phyloP scores from a whole-genome alignment of 2,888 invertebrate species.

The Drosophila hamatofila region DNA sequence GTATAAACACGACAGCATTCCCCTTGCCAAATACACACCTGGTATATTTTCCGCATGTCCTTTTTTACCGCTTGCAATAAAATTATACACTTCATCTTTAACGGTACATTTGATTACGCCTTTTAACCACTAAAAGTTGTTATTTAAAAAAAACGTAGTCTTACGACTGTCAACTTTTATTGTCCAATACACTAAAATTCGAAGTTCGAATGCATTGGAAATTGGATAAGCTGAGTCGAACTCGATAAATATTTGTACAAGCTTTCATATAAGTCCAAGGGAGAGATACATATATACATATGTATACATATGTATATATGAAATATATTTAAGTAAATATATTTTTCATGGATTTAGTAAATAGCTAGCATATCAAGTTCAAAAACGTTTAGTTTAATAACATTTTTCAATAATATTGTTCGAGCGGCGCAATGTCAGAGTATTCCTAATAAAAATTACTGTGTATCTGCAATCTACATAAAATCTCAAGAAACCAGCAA shows the following conservation, averaged over 20 bases:
- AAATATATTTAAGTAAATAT: too few relatives aligned
- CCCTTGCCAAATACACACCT: background rate
- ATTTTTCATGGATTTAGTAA: too few relatives aligned
- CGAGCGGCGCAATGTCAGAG: too few relatives aligned
- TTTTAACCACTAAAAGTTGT: background rate
- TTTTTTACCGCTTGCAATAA: background rate
- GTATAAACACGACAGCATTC: background rate
- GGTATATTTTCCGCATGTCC: background rate
- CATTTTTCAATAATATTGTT: too few relatives aligned
- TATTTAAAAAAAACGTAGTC: background rate
- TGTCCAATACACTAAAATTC: too few relatives aligned
- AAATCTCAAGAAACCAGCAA: too few relatives aligned
- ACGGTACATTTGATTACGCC: background rate
- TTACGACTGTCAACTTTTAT: background rate
- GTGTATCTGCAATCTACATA: too few relatives aligned
- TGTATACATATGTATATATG: too few relatives aligned
- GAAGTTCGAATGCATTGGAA: background rate
- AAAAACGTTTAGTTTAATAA: too few relatives aligned
- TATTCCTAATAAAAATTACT: too few relatives aligned
- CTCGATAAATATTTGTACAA: background rate
- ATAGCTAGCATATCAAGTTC: too few relatives aligned
- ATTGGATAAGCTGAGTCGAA: background rate
- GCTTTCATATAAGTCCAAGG: background rate
- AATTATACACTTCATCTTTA: background rate
- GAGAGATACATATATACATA: too few relatives aligned